Base-by-base conservation (phyloP, 1,140 invertebrate genomes). In the Lysiphlebus fabarum region DNA sequence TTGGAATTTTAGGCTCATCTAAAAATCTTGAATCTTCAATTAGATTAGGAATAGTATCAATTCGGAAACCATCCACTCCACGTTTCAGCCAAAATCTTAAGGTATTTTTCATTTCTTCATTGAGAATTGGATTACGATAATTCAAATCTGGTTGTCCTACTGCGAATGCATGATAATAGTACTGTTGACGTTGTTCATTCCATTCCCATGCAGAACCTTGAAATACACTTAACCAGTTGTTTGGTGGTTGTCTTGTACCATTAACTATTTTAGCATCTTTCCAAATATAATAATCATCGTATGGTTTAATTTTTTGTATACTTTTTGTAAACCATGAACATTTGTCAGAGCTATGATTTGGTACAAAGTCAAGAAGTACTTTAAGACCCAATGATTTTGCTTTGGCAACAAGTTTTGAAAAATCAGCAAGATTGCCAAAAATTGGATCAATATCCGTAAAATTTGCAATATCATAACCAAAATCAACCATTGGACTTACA, bases 231-330 rank as follows among this genome's bases (percentile, higher is more conserved):
- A 76, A 37, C 82, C 81, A 77, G 43, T 71, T 71, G 36, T 74
- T 72, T 2, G 77, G 75, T n/a, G 68, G 66, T 11, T 59, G 12
- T 40, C 64, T 64, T 0, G 56, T 64, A 4, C 67, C 58, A 61
- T 73, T 70, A 8, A 76, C 76, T 63, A 81, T 73, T 26, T 78
- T 75, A 33, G 75, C 80, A 62, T 86, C 80, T 47, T 73, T 77
- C 89, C 90, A 91, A 36, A 91, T 69, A 65, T 90, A 87, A 69
- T 81, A 90, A 65, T 91, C 84, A 45, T 82, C 81, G 55, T 86
- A 90, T 0, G 78, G 78, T 10, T 78, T 76, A 43, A 82, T 78
- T 43, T 72, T 75, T 42, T 81, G 69, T 5, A 81, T 68, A 6
- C 86, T 88, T 53, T 84, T 80, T 43, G 71, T 61, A 67, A 92